phyloP scores from a whole-genome alignment of 35 echinoderm and acorn worm genomes.

The Lytechinus pictus region DNA sequence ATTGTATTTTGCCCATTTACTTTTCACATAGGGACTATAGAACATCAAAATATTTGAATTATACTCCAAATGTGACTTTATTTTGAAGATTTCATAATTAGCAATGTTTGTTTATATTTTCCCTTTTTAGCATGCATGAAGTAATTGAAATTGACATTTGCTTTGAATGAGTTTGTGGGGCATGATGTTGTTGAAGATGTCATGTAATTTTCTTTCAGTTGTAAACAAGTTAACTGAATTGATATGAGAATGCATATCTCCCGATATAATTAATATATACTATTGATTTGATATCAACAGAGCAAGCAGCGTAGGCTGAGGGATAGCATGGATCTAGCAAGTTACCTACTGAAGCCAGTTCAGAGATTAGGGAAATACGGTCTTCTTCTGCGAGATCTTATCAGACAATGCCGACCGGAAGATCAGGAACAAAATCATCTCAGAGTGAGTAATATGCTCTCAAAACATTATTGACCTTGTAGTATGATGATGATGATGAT shows the following conservation, averaged over 20 bases:
- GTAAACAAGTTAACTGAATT: neutral
- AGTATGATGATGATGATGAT: too few species aligned
- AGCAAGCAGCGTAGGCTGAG: conserved; percentile 67
- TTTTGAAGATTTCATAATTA: neutral
- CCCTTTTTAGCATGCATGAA: neutral
- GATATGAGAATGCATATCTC: neutral
- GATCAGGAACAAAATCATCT: conserved; percentile 68
- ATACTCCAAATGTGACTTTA: neutral
- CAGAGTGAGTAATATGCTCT: conserved; percentile 57
- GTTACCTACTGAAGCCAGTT: conserved; percentile 91
- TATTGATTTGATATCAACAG: conserved; percentile 10
- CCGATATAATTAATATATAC: neutral
- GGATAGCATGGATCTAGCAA: conserved; percentile 85
- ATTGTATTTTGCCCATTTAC: neutral
- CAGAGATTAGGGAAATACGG: conserved; percentile 97
- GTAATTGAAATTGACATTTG: neutral
- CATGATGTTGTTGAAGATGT: too few species aligned
- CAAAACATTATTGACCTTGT: neutral
- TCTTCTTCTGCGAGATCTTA: conserved; percentile 83
- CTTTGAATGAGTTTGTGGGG: neutral
- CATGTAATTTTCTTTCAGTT: neutral
- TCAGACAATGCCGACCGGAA: conserved; percentile 67
- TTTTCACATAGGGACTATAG: too few species aligned
- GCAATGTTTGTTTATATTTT: neutral
- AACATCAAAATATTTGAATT: neutral